Evolutionary conservation across 2,888 invertebrate genomes (phyloP), one percentile per base, ranked within the genome.

Genomic region (Notodonta dromedarius): DNA sequence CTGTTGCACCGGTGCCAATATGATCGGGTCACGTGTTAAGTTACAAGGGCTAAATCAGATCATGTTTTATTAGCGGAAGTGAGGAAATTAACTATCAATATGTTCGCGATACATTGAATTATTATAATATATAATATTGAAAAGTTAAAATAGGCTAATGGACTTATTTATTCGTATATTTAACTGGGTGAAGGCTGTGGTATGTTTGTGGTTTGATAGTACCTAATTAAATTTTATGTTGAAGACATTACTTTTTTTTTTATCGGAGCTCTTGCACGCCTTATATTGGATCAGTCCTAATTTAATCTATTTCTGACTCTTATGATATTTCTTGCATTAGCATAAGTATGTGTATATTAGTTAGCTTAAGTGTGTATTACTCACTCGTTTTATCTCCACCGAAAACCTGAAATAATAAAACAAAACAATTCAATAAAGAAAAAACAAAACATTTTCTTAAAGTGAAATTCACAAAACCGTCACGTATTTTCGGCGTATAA

Each of bases 11-110:
- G 72, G 66, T 74, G 71, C 73, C 74, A 76, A 76, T 77, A 70
- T 80, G 77, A 80, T 78, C 72, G 67, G 78, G 83, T 83, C 86
- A 87, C 86, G 85, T 86, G 82, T 87, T 78, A 80, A 67, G 80
- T 87, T 86, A 84, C 85, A 76, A 69, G 74, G 77, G 78, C 77
- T 84, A 78, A 85, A 81, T 84, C 85, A 84, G 80, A 84, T 81
- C 81, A 76, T 73, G 77, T 74, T 83, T 76, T 77, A 76, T 77
- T 68, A 77, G 14, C 65, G 69, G 77, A 78, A 72, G 74, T 69
- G 68, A 54, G 72, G 69, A 78, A 79, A 79, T 77, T 71, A 65
- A 74, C 62, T 71, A 65, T 75, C 62, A 54, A 39, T 54, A 53
- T 24, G 12, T 61, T 66, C 65, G 60, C 67, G 7, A 9, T 42